Evolutionary conservation across 2,888 invertebrate genomes (phyloP).

Genomic region (Meiosimyza platycephala): DNA sequence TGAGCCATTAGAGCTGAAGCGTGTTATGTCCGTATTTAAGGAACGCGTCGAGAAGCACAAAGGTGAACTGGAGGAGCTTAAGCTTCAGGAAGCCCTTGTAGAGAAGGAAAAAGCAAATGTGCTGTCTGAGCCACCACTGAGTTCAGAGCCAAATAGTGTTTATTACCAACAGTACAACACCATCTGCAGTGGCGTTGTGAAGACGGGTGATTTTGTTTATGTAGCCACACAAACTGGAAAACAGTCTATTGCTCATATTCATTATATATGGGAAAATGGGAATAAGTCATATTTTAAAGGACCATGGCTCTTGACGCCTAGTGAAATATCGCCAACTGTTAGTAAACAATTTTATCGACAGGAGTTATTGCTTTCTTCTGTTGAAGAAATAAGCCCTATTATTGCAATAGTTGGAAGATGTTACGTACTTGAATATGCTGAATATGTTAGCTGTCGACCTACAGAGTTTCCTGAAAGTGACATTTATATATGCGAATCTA

Average conservation of each 20-base stretch:
- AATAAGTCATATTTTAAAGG: slow-evolving; percentile 94
- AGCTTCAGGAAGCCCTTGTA: slow-evolving; percentile 82
- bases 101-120: slow-evolving; percentile 93
- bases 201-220: slow-evolving; percentile 95
- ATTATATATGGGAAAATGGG: slow-evolving; percentile 94
- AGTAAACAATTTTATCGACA: slow-evolving; percentile 90
- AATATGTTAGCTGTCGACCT: slow-evolving; percentile 89
- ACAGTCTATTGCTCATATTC: slow-evolving; percentile 92
- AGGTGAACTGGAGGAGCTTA: slow-evolving; percentile 86
- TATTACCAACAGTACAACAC: slow-evolving; percentile 96
- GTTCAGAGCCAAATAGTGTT: slow-evolving; percentile 80
- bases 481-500: slow-evolving; percentile 91
- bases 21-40: slow-evolving; percentile 93
- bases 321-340: slow-evolving; percentile 80
- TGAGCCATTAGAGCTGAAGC: slow-evolving; percentile 82
- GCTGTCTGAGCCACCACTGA: slow-evolving; percentile 73
- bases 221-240: slow-evolving; percentile 91
- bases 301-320: slow-evolving; percentile 90
- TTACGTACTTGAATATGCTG: slow-evolving; percentile 88
- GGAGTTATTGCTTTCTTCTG: slow-evolving; percentile 90
- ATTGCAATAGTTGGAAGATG: slow-evolving; percentile 93
- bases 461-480: slow-evolving; percentile 95
- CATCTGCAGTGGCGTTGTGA: slow-evolving; percentile 83
- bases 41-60: slow-evolving; percentile 91
- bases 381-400: slow-evolving; percentile 91